A percentile compares a stretch with the other conserved stretches of the same genome.
These are phyloP conservation scores for Tachysurus fulvidraco DNA, from an alignment of 2,113 vertebrate genomes.

Conservation along the genomic window DNA sequence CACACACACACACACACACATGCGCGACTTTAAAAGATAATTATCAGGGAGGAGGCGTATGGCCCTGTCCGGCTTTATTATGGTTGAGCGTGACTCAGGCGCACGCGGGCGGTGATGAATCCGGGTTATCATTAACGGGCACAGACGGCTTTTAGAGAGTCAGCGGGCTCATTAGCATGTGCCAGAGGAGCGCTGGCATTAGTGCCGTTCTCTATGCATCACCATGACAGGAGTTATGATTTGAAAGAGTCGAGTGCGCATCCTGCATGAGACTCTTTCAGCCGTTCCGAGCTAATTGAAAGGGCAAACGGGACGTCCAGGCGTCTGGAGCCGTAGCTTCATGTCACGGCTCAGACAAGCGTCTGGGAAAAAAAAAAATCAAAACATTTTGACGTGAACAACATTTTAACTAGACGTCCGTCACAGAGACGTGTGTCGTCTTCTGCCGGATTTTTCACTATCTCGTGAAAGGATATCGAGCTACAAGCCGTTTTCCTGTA, in stretches of 20 bases:
- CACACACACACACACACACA: too few species aligned
- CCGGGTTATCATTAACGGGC: slow-evolving; percentile 24
- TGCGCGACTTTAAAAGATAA: neutral
- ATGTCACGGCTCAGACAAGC: neutral
- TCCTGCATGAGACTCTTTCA: neutral
- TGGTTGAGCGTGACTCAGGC: slow-evolving; percentile 29
- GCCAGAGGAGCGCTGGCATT: slow-evolving; percentile 11
- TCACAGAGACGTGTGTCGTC: neutral
- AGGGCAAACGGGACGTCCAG: slow-evolving; percentile 4
- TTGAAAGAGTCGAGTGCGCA: neutral
- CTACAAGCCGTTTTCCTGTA: slow-evolving; percentile 46
- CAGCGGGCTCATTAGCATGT: slow-evolving; percentile 50
- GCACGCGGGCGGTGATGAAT: neutral
- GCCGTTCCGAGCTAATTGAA: slow-evolving; percentile 5
- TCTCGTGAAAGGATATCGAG: neutral
- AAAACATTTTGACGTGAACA: neutral
- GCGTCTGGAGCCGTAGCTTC: neutral
- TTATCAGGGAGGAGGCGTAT: slow-evolving; percentile 18
- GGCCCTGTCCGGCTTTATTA: slow-evolving; percentile 42
- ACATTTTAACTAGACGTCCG: neutral
- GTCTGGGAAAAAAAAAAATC: neutral
- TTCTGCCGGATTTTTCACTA: neutral
- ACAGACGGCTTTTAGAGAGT: slow-evolving; percentile 37
- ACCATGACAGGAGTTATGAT: slow-evolving; percentile 17
- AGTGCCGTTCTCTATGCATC: neutral